phyloP scores from a whole-genome alignment of 2,888 invertebrate genomes.

The Drosophila crucigera region DNA sequence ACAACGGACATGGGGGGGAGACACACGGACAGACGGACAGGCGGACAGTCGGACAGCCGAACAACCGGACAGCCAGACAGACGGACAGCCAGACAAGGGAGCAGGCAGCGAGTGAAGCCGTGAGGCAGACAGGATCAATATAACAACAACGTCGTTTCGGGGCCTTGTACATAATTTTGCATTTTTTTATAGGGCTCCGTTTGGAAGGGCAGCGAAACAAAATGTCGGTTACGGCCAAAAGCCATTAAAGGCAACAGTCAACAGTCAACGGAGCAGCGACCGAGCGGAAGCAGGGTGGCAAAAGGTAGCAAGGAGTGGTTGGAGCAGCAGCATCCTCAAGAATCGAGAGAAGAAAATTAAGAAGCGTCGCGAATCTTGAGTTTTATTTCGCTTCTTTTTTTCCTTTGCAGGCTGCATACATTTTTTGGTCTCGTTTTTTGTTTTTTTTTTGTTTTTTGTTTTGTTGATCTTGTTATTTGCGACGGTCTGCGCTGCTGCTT shows the following conservation, averaged over 20 bases:
- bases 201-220: slow-evolving; percentile 63
- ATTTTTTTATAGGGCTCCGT: slow-evolving; percentile 70
- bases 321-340: slow-evolving; percentile 31
- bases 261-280: slow-evolving; percentile 5
- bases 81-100: background rate
- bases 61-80: background rate
- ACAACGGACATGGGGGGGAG: slow-evolving; percentile 3
- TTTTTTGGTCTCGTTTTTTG: slow-evolving; percentile 27
- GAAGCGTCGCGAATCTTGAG: slow-evolving; percentile 55
- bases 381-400: slow-evolving; percentile 17
- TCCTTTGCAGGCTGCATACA: background rate
- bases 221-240: slow-evolving; percentile 83
- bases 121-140: slow-evolving; percentile 74
- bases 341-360: slow-evolving; percentile 68
- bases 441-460: slow-evolving; percentile 17
- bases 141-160: slow-evolving; percentile 73
- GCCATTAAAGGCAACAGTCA: slow-evolving; percentile 72
- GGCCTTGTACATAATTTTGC: slow-evolving; percentile 82
- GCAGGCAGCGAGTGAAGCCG: slow-evolving; percentile 29
- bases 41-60: background rate
- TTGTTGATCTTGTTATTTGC: slow-evolving; percentile 57
- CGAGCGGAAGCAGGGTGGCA: background rate
- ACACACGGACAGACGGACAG: background rate
- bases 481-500: slow-evolving; percentile 46
- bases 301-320: slow-evolving; percentile 2